Evolutionary conservation across 2,888 invertebrate genomes (phyloP).

Genomic region (Melanotus villosus): DNA sequence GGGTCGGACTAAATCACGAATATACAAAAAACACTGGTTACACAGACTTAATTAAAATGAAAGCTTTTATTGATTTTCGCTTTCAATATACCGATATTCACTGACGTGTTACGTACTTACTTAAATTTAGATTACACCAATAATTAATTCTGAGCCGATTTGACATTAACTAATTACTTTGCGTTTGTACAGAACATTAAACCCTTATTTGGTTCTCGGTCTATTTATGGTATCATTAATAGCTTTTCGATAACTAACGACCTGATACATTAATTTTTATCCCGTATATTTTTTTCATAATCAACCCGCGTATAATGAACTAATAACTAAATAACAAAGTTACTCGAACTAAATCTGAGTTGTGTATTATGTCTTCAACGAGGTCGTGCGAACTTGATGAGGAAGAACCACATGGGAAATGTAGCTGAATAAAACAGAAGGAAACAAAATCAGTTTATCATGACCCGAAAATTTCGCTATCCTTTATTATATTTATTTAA

Average conservation of each 20-base stretch:
- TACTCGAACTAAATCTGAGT: not conserved
- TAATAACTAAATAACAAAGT: not conserved
- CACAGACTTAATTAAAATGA: constrained; percentile 18
- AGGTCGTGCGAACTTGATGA: constrained; percentile 23
- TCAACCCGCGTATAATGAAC: not conserved
- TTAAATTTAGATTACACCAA: constrained; percentile 12
- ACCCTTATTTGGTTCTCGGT: not conserved
- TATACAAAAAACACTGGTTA: not conserved
- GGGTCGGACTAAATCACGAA: not conserved
- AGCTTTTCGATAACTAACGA: not conserved
- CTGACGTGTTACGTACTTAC: not conserved
- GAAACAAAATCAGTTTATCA: constrained; percentile 23
- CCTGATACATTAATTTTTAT: not conserved
- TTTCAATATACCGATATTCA: not conserved
- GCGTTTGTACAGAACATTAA: not conserved
- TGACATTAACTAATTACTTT: constrained; percentile 21
- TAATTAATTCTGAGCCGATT: constrained; percentile 9
- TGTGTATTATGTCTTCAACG: constrained; percentile 18
- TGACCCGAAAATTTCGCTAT: not conserved
- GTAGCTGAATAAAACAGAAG: constrained; percentile 26
- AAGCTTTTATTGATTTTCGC: constrained; percentile 17
- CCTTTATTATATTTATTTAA: too few relatives aligned
- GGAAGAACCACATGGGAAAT: constrained; percentile 30
- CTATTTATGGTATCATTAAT: not conserved
- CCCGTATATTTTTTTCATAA: not conserved